A percentile compares a stretch with the other conserved stretches of the same genome.
These are phyloP conservation scores for Campylomormyrus tamandua DNA, from an alignment of 2,113 vertebrate genomes.

Conservation along the genomic window DNA sequence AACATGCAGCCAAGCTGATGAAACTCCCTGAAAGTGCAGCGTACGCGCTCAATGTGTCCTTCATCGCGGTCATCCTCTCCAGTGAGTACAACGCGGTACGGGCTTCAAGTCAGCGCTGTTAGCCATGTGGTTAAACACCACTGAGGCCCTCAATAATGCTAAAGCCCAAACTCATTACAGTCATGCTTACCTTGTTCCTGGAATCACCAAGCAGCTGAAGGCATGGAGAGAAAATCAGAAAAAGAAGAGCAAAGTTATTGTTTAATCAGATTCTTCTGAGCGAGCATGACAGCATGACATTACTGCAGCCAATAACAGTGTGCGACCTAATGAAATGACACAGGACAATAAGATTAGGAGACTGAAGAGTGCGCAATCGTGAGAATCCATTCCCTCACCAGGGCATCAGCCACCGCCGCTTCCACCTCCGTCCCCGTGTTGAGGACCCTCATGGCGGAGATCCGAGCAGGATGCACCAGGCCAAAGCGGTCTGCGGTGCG, in stretches of 20 bases:
- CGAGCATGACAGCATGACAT: neutral
- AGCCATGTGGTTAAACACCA: neutral
- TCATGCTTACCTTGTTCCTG: slow-evolving; percentile 94
- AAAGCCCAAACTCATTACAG: neutral
- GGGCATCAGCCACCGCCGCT: slow-evolving; percentile 89
- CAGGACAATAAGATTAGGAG: neutral
- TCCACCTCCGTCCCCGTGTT: slow-evolving; percentile 96
- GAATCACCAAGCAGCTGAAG: slow-evolving; percentile 98
- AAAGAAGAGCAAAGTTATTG: neutral
- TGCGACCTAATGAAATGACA: neutral
- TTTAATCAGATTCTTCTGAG: neutral
- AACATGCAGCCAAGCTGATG: neutral
- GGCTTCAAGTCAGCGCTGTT: neutral
- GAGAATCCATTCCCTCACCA: slow-evolving; percentile 66
- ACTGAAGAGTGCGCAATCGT: neutral
- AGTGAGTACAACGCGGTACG: neutral
- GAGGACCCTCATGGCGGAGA: slow-evolving; percentile 89
- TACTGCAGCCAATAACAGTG: neutral
- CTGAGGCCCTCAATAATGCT: neutral
- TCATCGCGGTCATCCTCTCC: neutral
- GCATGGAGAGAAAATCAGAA: slow-evolving; percentile 50
- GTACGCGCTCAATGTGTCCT: neutral
- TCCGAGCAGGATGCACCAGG: slow-evolving; percentile 82
- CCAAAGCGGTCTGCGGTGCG: slow-evolving; percentile 82
- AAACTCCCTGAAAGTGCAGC: neutral